Evolutionary conservation across 53 echinoderm and acorn worm species (phyloP).

Genomic region (Antedon mediterranea): DNA sequence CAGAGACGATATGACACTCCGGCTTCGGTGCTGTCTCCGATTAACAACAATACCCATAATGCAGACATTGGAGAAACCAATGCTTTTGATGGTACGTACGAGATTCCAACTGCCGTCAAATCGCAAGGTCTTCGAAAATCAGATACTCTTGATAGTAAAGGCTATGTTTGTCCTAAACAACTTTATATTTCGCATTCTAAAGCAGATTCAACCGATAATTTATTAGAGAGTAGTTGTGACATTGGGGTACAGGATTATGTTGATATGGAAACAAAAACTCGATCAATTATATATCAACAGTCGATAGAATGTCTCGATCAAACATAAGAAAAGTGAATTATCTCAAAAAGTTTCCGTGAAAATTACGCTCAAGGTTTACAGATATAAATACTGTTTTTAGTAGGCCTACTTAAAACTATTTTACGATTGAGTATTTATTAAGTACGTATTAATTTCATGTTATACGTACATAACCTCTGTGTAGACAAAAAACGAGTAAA

Average conservation of each 20-base stretch:
- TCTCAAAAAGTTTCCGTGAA: too few relatives aligned
- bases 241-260: background rate
- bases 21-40: background rate
- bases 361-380: too few relatives aligned
- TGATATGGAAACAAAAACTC: background rate
- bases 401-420: too few relatives aligned
- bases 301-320: background rate
- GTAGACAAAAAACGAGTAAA: too few relatives aligned
- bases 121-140: background rate
- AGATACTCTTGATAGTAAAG: background rate
- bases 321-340: too few relatives aligned
- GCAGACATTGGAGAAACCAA: background rate
- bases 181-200: background rate
- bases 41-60: background rate
- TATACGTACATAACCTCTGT: too few relatives aligned
- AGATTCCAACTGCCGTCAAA: background rate
- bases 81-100: background rate
- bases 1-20: background rate
- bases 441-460: too few relatives aligned
- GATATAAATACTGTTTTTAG: too few relatives aligned
- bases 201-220: background rate
- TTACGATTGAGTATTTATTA: too few relatives aligned
- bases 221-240: background rate
- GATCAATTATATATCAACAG: background rate
- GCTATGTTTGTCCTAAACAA: background rate